Percentiles rank a stretch among this genome's conserved stretches.
Conservation (phyloP, 2,113 vertebrate species). For the Sylvia atricapilla region DNA sequence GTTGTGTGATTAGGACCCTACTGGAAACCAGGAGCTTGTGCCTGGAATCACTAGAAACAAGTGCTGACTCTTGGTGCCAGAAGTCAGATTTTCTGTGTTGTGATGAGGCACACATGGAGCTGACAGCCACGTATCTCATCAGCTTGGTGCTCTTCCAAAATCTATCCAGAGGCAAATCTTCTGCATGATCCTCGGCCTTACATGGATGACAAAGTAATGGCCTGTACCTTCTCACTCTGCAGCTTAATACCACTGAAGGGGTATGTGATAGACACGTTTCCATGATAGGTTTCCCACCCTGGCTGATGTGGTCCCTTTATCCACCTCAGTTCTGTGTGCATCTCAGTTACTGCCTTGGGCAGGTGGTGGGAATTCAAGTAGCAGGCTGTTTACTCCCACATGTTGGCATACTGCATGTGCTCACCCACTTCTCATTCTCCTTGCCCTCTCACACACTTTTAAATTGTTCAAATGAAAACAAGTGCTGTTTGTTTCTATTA, state of each 20-base stretch:
- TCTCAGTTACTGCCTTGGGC: neutral
- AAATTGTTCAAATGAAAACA: neutral
- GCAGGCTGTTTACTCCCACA: neutral
- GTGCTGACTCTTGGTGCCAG: neutral
- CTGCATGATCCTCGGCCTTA: neutral
- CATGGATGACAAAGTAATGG: neutral
- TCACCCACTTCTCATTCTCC: neutral
- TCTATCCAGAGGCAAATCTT: neutral
- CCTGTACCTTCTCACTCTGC: neutral
- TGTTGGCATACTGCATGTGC: fast-evolving
- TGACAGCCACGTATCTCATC: neutral
- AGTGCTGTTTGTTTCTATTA: neutral
- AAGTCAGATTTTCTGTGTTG: neutral
- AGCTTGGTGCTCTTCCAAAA: neutral
- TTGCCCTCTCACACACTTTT: neutral
- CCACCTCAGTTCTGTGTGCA: neutral
- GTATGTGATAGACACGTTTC: neutral
- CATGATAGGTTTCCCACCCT: neutral
- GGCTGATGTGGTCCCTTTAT: neutral
- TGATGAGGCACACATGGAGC: neutral
- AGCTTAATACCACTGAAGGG: neutral
- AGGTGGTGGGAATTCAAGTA: neutral
- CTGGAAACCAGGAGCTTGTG: neutral
- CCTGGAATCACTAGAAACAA: neutral
- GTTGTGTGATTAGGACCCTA: neutral